phyloP scores from a whole-genome alignment of 2,797 vertebrate genomes.

The Arrhamphus sclerolepis region DNA sequence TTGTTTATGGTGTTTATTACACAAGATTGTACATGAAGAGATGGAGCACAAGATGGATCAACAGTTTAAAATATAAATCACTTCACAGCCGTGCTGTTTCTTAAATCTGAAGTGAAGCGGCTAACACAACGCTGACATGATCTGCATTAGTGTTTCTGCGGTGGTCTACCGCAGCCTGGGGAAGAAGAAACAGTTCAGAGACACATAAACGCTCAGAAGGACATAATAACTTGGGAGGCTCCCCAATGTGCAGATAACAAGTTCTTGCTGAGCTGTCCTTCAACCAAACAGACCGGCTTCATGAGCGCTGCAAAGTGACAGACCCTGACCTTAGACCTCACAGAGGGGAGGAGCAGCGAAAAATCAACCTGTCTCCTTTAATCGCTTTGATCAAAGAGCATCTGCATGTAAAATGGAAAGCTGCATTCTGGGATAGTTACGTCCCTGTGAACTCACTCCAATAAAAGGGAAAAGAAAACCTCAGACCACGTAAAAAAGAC shows the following conservation, averaged over 20 bases:
- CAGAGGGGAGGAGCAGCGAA: not conserved
- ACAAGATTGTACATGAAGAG: not conserved
- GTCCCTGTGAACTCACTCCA: conserved; percentile 16
- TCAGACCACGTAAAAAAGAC: conserved; percentile 14
- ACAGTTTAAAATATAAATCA: not conserved
- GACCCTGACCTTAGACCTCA: conserved; percentile 49
- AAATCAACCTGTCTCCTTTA: conserved; percentile 3
- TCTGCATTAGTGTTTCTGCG: conserved; percentile 9
- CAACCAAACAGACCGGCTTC: conserved; percentile 32
- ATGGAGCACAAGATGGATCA: not conserved
- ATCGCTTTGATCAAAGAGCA: conserved; percentile 24
- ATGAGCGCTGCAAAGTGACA: conserved; percentile 22
- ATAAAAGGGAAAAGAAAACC: conserved; percentile 7
- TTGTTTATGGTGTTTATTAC: too few species aligned
- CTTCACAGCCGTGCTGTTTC: not conserved
- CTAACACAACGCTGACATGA: conserved; percentile 21
- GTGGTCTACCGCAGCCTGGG: conserved; percentile 13
- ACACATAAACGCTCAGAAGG: conserved; percentile 23
- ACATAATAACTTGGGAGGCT: conserved; percentile 33
- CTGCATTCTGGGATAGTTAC: not conserved
- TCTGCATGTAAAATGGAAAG: conserved; percentile 16
- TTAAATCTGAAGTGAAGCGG: conserved; percentile 11
- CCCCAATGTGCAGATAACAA: conserved; percentile 33
- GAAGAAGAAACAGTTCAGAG: conserved; percentile 7
- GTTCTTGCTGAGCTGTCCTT: conserved; percentile 39